Evolutionary conservation across 1,140 invertebrate species (phyloP).

Genomic region (Hyles vespertilio): DNA sequence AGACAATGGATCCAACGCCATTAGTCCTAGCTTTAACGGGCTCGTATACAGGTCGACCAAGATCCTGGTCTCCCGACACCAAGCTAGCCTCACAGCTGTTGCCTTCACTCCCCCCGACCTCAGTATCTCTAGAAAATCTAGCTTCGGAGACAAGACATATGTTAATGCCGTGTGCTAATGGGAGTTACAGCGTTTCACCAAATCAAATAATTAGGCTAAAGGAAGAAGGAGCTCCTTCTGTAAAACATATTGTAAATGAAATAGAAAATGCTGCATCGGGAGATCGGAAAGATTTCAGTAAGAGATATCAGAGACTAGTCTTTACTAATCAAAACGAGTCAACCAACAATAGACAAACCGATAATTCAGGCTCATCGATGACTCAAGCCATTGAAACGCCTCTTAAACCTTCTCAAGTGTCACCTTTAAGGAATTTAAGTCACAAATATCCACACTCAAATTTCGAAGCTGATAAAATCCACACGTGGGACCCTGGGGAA

Average conservation of each 20-base stretch:
- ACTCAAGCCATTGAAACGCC: constrained; percentile 15
- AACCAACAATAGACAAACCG: constrained; percentile 25
- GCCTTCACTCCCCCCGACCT: constrained; percentile 76
- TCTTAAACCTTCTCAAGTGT: constrained; percentile 29
- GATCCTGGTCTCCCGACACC: constrained; percentile 89
- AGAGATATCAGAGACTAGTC: constrained; percentile 80
- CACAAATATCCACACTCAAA: constrained; percentile 42
- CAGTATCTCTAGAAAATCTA: constrained; percentile 80
- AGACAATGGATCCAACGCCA: constrained; percentile 76
- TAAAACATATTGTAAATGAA: constrained; percentile 80
- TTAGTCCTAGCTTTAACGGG: constrained; percentile 75
- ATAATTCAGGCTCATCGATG: constrained; percentile 17
- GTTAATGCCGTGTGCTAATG: constrained; percentile 88
- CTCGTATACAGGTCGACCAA: constrained; percentile 78
- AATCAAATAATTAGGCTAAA: constrained; percentile 90
- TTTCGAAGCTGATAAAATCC: constrained; percentile 73
- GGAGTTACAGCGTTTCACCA: constrained; percentile 91
- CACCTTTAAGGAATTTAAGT: constrained; percentile 37
- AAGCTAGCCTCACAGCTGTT: constrained; percentile 77
- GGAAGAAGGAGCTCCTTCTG: constrained; percentile 75
- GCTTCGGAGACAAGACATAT: constrained; percentile 84
- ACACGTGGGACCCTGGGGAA: constrained; percentile 81
- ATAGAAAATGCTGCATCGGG: constrained; percentile 74
- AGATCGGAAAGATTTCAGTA: constrained; percentile 58
- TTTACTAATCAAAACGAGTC: constrained; percentile 51